Conservation (phyloP, 1,140 invertebrate genomes). For the Ylistrum balloti region DNA sequence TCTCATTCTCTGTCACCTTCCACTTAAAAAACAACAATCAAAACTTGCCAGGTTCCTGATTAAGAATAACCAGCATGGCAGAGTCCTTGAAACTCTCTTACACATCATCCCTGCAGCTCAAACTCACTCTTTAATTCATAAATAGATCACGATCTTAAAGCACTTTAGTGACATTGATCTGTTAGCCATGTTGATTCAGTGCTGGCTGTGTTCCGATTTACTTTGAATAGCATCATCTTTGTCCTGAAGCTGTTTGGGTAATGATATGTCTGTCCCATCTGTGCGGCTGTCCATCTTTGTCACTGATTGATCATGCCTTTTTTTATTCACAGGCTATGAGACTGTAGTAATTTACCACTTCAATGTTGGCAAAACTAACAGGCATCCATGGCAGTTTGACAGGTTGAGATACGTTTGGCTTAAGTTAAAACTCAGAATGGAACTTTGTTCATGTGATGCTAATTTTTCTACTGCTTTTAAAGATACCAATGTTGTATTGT, state of each 20-base stretch:
- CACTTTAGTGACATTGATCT: not conserved
- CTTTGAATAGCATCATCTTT: not conserved
- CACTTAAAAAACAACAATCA: not conserved
- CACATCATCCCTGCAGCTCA: not conserved
- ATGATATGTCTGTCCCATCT: not conserved
- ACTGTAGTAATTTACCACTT: not conserved
- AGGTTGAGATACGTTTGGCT: not conserved
- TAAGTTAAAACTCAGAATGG: not conserved
- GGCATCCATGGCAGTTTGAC: not conserved
- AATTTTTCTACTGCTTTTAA: too few species aligned
- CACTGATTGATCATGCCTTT: not conserved
- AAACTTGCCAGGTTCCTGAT: not conserved
- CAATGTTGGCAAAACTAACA: not conserved
- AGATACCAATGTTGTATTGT: too few species aligned
- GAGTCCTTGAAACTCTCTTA: not conserved
- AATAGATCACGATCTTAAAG: not conserved
- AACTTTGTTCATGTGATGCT: not conserved
- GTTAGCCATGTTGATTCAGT: not conserved
- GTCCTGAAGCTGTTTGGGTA: conserved; percentile 4
- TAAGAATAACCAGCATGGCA: not conserved
- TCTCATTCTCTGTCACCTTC: not conserved
- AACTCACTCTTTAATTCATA: not conserved
- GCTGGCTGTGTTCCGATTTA: not conserved
- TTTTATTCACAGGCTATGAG: not conserved
- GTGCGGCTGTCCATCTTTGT: not conserved